Base-by-base conservation (phyloP, 2,113 vertebrate species). In the Illadopsis cleaveri region DNA sequence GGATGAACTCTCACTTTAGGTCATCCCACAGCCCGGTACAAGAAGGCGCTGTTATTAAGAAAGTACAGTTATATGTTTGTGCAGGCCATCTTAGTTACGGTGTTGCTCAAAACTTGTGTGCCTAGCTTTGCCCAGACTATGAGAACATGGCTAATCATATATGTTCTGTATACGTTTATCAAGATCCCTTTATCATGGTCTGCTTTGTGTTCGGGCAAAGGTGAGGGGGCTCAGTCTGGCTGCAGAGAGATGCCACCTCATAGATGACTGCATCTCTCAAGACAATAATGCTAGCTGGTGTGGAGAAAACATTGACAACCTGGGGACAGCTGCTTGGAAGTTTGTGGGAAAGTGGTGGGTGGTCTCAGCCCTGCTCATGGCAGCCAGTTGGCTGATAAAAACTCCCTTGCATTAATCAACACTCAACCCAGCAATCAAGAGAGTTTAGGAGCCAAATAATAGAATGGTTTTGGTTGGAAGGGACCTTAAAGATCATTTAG, bases 311-410 rank as follows among this genome's bases (percentile, higher is more conserved):
- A 1, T 75, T 50, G 66, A 62, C 62, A 81, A 73, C 48, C 33
- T 73, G n/a, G 31, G 65, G 37, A 77, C 3, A 9, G 70, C n/a
- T 91, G 42, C 73, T 82, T 12, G 30, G 38, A 80, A 33, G 40
- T 28, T 65, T 23, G 0, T 62, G 18, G 81, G 58, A 86, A 76
- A 95, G 66, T 50, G 53, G 50, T 78, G 56, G 86, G 50, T 96
- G 84, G 85, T 94, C 89, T 93, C 71, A 92, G 72, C 22, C 70
- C 58, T 84, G 20, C 53, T 79, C 5, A 17, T 80, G 70, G 78
- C 42, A 95, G 50, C 81, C 70, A 86, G 14, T 42, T 89, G 81
- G 53, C 71, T 88, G 27, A 84, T 35, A 89, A 96, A 96, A 95
- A 81, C 25, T 89, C 31, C 64, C 35, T 82, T 71, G 57, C 45